Conservation (phyloP, 2,113 vertebrate genomes). For the Rhabdomys dilectus region DNA sequence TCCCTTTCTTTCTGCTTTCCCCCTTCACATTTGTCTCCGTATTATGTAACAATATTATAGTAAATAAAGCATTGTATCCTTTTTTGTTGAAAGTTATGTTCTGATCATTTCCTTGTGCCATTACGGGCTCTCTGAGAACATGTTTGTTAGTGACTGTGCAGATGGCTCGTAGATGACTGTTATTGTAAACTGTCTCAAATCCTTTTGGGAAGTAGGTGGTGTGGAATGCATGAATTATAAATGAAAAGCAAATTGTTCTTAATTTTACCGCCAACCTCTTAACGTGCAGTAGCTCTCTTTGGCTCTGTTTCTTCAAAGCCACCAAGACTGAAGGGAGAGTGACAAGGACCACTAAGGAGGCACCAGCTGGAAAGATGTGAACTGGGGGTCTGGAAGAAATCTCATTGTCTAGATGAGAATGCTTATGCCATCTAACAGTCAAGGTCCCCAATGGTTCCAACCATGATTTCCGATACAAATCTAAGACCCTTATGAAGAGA, state of each 20-base stretch:
- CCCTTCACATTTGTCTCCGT: not conserved
- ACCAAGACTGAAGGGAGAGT: not conserved
- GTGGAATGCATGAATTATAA: conserved; percentile 73
- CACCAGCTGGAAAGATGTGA: not conserved
- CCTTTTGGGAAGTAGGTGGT: conserved; percentile 76
- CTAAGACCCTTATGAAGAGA: not conserved
- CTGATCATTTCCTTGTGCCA: conserved; percentile 70
- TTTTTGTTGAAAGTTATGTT: conserved; percentile 61
- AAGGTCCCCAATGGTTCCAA: not conserved
- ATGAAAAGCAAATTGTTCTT: conserved; percentile 73
- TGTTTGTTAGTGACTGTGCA: conserved; percentile 60
- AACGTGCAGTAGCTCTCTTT: not conserved
- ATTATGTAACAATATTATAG: conserved; percentile 55
- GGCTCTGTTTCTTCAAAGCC: conserved; percentile 42
- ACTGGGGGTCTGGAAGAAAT: not conserved
- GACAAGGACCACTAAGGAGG: not conserved
- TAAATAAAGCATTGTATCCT: conserved; percentile 58
- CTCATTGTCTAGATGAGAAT: not conserved
- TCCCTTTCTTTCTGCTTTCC: too few species aligned
- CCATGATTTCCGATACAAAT: not conserved
- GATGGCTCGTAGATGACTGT: conserved; percentile 66
- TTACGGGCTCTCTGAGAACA: conserved; percentile 73
- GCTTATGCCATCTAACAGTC: not conserved
- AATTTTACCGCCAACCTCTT: conserved; percentile 57
- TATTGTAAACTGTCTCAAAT: conserved; percentile 68